phyloP scores from a whole-genome alignment of 2,888 invertebrate genomes.

The Epirrhoe tristata region DNA sequence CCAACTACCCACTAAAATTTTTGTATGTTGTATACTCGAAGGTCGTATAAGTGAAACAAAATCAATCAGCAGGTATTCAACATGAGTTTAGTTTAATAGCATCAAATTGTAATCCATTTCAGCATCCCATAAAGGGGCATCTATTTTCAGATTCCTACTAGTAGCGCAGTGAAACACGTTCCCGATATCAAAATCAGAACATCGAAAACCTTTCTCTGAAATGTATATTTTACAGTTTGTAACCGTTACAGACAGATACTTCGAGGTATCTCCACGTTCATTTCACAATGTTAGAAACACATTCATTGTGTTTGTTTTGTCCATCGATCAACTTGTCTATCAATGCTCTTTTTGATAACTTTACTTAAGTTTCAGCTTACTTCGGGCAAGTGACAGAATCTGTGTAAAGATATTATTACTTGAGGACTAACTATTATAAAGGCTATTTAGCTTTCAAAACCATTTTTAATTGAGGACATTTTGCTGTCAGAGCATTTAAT shows the following conservation, averaged over 20 bases:
- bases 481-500: no score
- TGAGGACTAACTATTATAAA: no score
- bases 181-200: constrained; percentile 12
- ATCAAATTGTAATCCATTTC: background rate
- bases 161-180: constrained; percentile 2
- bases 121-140: background rate
- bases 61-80: background rate
- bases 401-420: no score
- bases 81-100: background rate
- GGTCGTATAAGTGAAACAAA: background rate
- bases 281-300: background rate
- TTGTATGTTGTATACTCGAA: no score
- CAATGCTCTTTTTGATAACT: background rate
- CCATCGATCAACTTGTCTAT: background rate
- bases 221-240: constrained; percentile 9
- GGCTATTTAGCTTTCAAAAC: no score
- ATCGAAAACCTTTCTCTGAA: constrained; percentile 15
- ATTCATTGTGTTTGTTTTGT: no score
- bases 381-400: background rate
- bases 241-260: constrained; percentile 6
- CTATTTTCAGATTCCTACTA: background rate
- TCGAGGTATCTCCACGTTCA: background rate
- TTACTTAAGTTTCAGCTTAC: background rate
- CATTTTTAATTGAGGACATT: no score
- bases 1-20: no score